Evolutionary conservation across 2,888 invertebrate species (phyloP).

Genomic region (Lasiommata megera): DNA sequence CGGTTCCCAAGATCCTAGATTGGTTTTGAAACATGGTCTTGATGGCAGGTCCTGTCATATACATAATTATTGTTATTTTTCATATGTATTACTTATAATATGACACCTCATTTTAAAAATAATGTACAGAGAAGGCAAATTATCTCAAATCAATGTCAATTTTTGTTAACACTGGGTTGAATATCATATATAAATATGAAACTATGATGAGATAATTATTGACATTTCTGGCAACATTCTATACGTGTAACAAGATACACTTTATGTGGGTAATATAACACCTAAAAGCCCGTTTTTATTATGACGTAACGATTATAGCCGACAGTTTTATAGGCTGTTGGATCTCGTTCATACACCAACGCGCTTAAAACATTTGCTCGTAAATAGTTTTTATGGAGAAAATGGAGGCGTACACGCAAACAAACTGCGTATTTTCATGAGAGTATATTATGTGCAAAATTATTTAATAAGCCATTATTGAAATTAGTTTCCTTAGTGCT

Average conservation of each 20-base stretch:
- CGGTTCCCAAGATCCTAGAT: too few relatives aligned
- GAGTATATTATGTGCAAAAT: too few relatives aligned
- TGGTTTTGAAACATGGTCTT: too few relatives aligned
- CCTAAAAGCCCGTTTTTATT: constrained; percentile 18
- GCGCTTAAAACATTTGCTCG: constrained; percentile 3
- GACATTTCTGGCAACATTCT: constrained; percentile 14
- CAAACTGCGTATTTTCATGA: neutral
- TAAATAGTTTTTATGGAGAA: constrained; percentile 6
- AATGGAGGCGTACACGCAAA: neutral
- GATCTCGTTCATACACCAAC: constrained; percentile 4
- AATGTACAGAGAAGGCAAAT: neutral
- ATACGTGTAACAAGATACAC: constrained; percentile 13
- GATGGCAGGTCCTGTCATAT: too few relatives aligned
- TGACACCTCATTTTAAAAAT: neutral
- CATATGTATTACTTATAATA: neutral
- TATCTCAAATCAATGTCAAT: neutral
- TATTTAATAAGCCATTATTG: too few relatives aligned
- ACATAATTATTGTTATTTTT: too few relatives aligned
- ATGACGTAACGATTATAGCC: constrained; percentile 14
- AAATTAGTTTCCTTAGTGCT: too few relatives aligned
- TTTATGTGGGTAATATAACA: constrained; percentile 18
- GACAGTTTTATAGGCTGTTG: constrained; percentile 12
- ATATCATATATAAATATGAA: neutral
- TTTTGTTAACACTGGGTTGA: neutral
- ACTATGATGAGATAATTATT: constrained; percentile 12